Evolutionary conservation across 2,888 invertebrate species (phyloP), one percentile per base, ranked within the genome.

Genomic region (Lasioglossum figueresi): DNA sequence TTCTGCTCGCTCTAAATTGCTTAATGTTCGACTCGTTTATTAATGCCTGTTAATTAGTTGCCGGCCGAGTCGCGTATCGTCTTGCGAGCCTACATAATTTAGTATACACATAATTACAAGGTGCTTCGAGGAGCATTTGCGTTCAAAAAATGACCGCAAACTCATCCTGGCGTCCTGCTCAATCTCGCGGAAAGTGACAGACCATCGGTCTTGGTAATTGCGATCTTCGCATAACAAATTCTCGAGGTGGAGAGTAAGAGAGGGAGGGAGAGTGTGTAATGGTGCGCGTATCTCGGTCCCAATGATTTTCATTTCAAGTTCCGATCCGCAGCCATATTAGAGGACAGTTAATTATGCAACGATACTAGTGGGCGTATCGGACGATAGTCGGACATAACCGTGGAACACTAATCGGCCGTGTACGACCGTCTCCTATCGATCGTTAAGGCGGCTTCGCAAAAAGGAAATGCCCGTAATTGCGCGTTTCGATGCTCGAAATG

Each of bases 381-480:
- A n/a, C 56, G 76, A 59, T 40, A 70, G 78, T 73, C 59, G 76
- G 82, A 79, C 72, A 75, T 76, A 70, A 73, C 45, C 45, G 40
- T 31, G 81, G n/a, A 76, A 85, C 82, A 76, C 86, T 86, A 86
- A 86, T 86, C 86, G 82, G 5, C 43, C 74, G 43, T 85, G 85
- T 84, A 84, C 68, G 73, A 37, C 27, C 40, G 34, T 23, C 59
- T 31, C 27, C 48, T 71, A 43, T 75, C 85, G 56, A 75, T 84
- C 85, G 84, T 85, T 79, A 56, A 76, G 40, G 19, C 66, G 34
- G 31, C 63, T 37, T 19, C 14, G 27, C 34, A n/a, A 74, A 79
- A 72, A 45, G 63, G 73, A 71, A 63, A n/a, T 27, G 16, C 23
- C 37, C 16, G 23, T 16, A 23, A 52, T 73, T 34, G 34, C 43